phyloP scores from a whole-genome alignment of 2,113 vertebrate species.

The Antechinus stuartii region DNA sequence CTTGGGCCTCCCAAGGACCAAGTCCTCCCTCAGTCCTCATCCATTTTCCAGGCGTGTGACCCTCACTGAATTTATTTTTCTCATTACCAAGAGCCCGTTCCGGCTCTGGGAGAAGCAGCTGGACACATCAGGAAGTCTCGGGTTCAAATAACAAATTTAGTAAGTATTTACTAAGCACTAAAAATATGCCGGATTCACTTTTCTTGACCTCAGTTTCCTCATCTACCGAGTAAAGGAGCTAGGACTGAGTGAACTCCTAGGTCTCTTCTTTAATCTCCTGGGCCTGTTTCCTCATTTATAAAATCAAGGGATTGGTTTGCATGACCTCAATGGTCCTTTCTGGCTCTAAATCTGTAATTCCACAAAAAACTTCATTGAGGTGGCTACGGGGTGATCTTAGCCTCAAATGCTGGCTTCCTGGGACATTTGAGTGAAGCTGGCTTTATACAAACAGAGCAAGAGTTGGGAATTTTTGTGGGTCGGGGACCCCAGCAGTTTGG shows the following conservation, averaged over 20 bases:
- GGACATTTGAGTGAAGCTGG: not conserved
- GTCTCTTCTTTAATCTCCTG: no score
- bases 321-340: no score
- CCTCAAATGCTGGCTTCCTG: no score
- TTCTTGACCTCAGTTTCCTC: not conserved
- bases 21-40: no score
- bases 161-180: not conserved
- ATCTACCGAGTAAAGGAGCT: no score
- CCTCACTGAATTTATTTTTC: not conserved
- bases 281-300: no score
- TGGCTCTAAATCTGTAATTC: no score
- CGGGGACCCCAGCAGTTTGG: no score
- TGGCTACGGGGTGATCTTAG: slow-evolving; percentile 42
- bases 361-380: slow-evolving; percentile 55
- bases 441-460: slow-evolving; percentile 22
- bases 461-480: slow-evolving; percentile 21
- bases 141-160: not conserved
- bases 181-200: not conserved
- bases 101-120: not conserved
- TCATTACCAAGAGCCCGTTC: not conserved
- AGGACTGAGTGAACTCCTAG: no score
- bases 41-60: not conserved
- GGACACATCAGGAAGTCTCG: not conserved
- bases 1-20: no score
- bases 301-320: no score